These are phyloP conservation scores for Stenichneumon culpator DNA, from an alignment of 2,888 invertebrate genomes.

Conservation along the genomic window DNA sequence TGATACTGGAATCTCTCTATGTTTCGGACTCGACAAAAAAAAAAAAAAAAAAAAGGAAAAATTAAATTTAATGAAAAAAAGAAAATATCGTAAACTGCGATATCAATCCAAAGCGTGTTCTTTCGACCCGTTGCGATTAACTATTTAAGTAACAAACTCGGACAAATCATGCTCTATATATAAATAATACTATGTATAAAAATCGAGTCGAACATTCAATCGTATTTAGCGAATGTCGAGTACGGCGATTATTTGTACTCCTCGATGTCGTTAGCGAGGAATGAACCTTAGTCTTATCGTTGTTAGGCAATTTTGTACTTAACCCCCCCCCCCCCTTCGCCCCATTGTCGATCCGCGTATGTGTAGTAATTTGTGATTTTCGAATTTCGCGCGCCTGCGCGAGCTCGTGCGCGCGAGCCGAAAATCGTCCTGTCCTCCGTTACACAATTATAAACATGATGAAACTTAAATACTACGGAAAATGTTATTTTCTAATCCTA, in stretches of 20 bases:
- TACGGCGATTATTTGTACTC: conserved; percentile 16
- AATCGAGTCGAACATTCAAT: conserved; percentile 43
- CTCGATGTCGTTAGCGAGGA: neutral
- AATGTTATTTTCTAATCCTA: neutral
- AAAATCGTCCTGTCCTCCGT: conserved; percentile 28
- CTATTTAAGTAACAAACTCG: conserved; percentile 41
- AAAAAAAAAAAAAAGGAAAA: conserved; percentile 23
- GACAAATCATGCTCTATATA: conserved; percentile 36
- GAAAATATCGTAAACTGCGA: conserved; percentile 19
- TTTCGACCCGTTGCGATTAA: conserved; percentile 44
- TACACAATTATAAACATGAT: conserved; percentile 45
- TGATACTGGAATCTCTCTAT: conserved; percentile 78
- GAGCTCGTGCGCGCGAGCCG: conserved; percentile 28
- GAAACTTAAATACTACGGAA: conserved; percentile 25
- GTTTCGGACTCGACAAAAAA: conserved; percentile 61
- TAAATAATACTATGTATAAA: conserved; percentile 40
- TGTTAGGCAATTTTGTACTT: conserved; percentile 83
- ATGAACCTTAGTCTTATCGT: conserved; percentile 48
- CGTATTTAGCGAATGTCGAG: conserved; percentile 41
- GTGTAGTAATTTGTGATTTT: conserved; percentile 61
- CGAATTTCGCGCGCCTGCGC: conserved; percentile 17
- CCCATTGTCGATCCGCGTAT: conserved; percentile 69
- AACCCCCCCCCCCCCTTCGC: conserved; percentile 59
- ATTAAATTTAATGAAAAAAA: conserved; percentile 4
- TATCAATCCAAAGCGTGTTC: conserved; percentile 60